Conservation (phyloP, 2,113 vertebrate species). For the Calyptommatus sinebrachiatus region DNA sequence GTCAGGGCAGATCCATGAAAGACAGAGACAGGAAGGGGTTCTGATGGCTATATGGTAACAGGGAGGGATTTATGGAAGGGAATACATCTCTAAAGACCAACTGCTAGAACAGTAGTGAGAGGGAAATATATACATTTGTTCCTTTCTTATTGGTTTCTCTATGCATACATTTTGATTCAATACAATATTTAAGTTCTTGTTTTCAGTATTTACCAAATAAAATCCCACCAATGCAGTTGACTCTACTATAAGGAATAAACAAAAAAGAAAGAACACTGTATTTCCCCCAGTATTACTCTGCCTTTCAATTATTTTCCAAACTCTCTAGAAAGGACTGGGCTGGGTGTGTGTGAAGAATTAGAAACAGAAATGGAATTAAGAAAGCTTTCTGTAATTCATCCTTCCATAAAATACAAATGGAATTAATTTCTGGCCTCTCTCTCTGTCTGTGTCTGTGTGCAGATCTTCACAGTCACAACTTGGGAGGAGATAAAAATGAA, state of each 20-base stretch:
- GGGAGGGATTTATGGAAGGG: no score
- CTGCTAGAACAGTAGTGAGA: no score
- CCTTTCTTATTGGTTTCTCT: no score
- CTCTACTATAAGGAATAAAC: not conserved
- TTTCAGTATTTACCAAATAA: not conserved
- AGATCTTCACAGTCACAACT: not conserved
- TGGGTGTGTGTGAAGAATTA: no score
- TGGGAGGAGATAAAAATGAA: not conserved
- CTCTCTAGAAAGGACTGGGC: not conserved
- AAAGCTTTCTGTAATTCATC: not conserved
- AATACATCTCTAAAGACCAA: no score
- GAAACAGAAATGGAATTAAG: not conserved
- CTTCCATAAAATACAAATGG: not conserved
- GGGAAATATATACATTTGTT: no score
- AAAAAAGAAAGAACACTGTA: not conserved
- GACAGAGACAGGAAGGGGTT: no score
- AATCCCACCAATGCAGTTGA: not conserved
- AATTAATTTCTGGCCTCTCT: not conserved
- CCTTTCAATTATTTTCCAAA: no score
- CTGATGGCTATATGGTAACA: no score
- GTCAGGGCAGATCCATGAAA: no score
- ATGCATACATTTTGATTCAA: not conserved
- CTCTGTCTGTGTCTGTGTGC: no score
- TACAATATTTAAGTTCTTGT: not conserved
- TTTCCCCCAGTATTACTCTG: not conserved